A percentile compares a stretch with the other conserved stretches of the same genome.
Conservation (phyloP, 2,797 vertebrate species). For the Mus caroli region DNA sequence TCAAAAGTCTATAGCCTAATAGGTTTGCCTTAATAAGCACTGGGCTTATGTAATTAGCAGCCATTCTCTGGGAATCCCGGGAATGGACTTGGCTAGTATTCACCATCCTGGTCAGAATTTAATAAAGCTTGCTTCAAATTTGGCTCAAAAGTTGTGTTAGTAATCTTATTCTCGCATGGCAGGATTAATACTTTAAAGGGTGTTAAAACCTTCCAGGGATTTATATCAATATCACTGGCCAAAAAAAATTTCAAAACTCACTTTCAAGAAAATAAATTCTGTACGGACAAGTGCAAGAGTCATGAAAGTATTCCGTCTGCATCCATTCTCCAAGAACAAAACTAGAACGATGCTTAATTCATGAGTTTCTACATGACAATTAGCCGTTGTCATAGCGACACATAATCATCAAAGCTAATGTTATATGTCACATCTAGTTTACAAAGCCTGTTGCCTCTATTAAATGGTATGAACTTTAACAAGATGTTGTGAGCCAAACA, state of each 20-base stretch:
- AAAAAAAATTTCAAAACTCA: not conserved
- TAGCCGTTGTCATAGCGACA: not conserved
- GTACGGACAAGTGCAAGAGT: not conserved
- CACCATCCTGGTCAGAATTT: not conserved
- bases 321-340: conserved; percentile 27
- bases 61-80: not conserved
- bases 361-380: conserved; percentile 26
- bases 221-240: not conserved
- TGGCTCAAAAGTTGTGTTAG: not conserved
- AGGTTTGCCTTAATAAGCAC: not conserved
- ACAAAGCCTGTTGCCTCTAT: not conserved
- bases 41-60: not conserved
- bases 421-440: not conserved
- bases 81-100: not conserved
- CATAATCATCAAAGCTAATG: not conserved
- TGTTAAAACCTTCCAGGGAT: not conserved
- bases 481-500: not conserved
- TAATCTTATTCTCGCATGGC: not conserved
- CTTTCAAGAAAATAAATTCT: conserved; percentile 15
- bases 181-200: not conserved
- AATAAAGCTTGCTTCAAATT: not conserved
- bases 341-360: conserved; percentile 27
- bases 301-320: not conserved
- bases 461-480: not conserved
- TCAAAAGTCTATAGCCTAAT: not conserved